Conservation (phyloP, 2,797 vertebrate genomes). For the Leptodactylus fallax region DNA sequence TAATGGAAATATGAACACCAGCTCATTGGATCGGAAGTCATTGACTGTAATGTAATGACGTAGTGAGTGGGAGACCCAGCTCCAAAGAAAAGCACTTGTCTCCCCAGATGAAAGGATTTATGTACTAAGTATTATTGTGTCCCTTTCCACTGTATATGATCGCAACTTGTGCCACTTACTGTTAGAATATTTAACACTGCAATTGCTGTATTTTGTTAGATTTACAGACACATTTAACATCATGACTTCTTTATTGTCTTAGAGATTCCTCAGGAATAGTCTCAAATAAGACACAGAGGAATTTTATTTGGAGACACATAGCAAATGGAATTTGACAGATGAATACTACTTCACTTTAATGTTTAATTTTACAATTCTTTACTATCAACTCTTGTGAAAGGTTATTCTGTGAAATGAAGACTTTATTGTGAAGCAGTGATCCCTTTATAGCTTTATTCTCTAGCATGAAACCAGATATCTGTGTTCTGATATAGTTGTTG, state of each 20-base stretch:
- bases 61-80: conserved; percentile 43
- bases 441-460: conserved; percentile 23
- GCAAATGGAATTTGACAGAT: conserved; percentile 31
- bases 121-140: conserved; percentile 21
- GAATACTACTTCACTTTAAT: conserved; percentile 23
- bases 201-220: neutral
- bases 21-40: conserved; percentile 2
- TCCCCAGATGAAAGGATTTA: conserved; percentile 16
- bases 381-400: conserved; percentile 14
- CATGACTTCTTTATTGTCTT: neutral
- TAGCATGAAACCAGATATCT: conserved; percentile 16
- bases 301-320: neutral
- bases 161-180: conserved; percentile 19
- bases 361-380: conserved; percentile 14
- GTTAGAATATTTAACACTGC: conserved; percentile 36
- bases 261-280: conserved; percentile 4
- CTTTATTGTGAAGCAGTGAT: conserved; percentile 17
- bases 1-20: neutral
- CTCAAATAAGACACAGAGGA: conserved; percentile 26
- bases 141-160: conserved; percentile 15
- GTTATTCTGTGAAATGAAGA: conserved; percentile 11
- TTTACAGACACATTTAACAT: neutral
- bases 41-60: conserved; percentile 54
- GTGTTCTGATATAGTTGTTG: neutral
- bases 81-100: conserved; percentile 36